Evolutionary conservation across 2,113 vertebrate species (phyloP).

Genomic region (Chamaea fasciata): DNA sequence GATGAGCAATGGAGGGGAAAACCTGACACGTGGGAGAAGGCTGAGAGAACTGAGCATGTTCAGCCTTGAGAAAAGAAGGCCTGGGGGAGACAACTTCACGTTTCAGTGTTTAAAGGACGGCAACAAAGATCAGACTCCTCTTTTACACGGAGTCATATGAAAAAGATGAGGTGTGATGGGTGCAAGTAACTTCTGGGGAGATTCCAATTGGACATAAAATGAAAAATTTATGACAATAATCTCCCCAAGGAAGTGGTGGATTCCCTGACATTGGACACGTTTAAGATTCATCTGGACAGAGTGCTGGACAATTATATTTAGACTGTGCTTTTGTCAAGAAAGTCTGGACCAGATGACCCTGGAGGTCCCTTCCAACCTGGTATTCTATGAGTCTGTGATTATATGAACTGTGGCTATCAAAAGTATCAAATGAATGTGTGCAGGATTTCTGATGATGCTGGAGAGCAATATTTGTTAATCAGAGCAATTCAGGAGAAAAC

Average conservation of each 20-base stretch:
- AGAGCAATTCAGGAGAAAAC: not conserved
- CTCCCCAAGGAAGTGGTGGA: not conserved
- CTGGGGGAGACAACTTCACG: not conserved
- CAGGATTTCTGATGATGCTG: not conserved
- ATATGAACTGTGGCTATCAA: not conserved
- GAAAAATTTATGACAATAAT: not conserved
- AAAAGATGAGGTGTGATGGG: not conserved
- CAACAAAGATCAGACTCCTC: not conserved
- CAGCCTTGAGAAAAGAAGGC: too few species aligned
- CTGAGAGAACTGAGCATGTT: rapidly evolving
- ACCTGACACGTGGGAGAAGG: not conserved
- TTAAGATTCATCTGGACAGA: rapidly evolving
- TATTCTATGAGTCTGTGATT: not conserved
- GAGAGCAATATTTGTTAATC: not conserved
- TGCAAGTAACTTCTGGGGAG: not conserved
- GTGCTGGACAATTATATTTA: not conserved
- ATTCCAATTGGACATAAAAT: not conserved
- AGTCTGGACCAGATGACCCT: not conserved
- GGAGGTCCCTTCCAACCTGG: not conserved
- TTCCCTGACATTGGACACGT: not conserved
- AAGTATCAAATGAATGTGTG: not conserved
- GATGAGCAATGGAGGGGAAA: not conserved
- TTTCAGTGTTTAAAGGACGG: not conserved
- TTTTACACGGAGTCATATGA: not conserved
- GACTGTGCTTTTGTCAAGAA: not conserved